Evolutionary conservation across 2,113 vertebrate genomes (phyloP), one percentile per base, ranked within the genome.

Genomic region (Cinclus cinclus): DNA sequence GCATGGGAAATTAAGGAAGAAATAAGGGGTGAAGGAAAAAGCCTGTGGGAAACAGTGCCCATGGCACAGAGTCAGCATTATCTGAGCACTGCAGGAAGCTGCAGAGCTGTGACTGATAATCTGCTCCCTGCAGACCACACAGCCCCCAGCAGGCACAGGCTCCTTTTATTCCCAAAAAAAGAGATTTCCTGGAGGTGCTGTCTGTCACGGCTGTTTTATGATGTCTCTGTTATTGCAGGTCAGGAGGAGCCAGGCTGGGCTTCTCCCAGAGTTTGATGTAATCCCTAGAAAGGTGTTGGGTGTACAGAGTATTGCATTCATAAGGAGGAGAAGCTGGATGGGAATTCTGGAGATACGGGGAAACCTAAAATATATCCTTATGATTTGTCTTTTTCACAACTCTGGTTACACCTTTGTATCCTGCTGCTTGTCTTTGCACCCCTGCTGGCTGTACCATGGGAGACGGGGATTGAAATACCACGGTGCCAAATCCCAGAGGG

Each of bases 241-340:
- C 71, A 33, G 56, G 62, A 87, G 70, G 37, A 88, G 75, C 6
- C 37, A 17, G 62, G 65, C 60, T 44, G 89, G 47, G 55, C 21
- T 52, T 16, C 30, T 8, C n/a, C 25, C 73, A 44, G 50, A 13
- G 0, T 37, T 85, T 59, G 62, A 8, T 55, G 1, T 3, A 44
- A 62, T 55, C 35, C 73, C 1, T 2, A 33, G 63, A 6, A 73
- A 52, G 63, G 35, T 1, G 0, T 0, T 19, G 53, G 28, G 14
- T 70, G 92, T 28, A 2, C 11, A 15, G 71, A 25, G 3, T 2
- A 8, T 60, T 68, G 11, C 30, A 9, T 47, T 39, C 52, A 42
- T 41, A 53, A 69, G 23, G 82, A 35, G 46, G 63, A 47, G 71
- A 37, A 53, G 31, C 8, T 31, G 71, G 19, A 16, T 3, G 28